Conservation (phyloP, 2,888 invertebrate species). For the Archaeoteleia sp. region DNA sequence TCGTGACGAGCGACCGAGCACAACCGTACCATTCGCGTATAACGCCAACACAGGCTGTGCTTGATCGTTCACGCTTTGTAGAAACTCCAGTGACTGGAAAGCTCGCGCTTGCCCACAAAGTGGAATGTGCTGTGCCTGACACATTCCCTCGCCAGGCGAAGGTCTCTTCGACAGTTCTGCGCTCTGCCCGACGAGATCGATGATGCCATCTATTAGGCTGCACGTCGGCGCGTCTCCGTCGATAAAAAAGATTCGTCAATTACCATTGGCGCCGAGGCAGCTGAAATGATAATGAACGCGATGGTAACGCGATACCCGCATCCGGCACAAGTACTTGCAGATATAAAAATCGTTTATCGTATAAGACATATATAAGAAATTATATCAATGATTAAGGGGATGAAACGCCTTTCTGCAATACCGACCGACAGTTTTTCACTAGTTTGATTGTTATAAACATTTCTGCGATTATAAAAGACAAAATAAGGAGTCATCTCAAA, state of each 20-base stretch:
- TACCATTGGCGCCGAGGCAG: too few relatives aligned
- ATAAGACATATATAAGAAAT: too few relatives aligned
- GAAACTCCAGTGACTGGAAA: constrained; percentile 13
- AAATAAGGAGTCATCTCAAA: too few relatives aligned
- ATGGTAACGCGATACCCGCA: too few relatives aligned
- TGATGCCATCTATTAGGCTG: constrained; percentile 10
- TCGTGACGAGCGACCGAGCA: constrained; percentile 19
- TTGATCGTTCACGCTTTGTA: constrained; percentile 15
- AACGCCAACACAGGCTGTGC: constrained; percentile 8
- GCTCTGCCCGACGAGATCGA: not conserved
- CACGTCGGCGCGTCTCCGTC: not conserved
- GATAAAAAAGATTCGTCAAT: not conserved
- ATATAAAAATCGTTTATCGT: too few relatives aligned
- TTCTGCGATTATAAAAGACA: too few relatives aligned
- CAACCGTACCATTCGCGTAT: constrained; percentile 18
- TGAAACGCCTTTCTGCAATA: too few relatives aligned
- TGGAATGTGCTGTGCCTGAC: constrained; percentile 8
- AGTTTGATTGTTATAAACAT: too few relatives aligned
- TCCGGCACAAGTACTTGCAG: too few relatives aligned
- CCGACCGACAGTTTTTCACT: too few relatives aligned
- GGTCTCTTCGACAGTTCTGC: constrained; percentile 10
- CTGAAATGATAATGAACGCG: too few relatives aligned
- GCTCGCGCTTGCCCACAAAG: constrained; percentile 22
- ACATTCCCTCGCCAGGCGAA: constrained; percentile 18
- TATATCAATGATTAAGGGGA: too few relatives aligned